Base-by-base conservation (phyloP, 1,140 invertebrate genomes). In the Caenorhabditis brenneri region DNA sequence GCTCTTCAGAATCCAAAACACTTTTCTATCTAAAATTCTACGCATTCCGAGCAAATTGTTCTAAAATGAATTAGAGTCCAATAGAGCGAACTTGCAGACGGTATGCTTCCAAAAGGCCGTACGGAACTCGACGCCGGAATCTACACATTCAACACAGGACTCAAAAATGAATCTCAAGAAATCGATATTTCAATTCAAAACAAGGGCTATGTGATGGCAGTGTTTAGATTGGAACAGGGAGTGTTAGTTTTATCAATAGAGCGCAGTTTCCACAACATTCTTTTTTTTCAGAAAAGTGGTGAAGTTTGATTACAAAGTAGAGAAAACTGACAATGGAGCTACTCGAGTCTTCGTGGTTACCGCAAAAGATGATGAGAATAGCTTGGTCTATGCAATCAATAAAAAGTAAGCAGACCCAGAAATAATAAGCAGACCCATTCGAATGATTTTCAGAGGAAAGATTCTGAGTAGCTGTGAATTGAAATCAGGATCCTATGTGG, bases 281-380 rank as follows among this genome's bases (percentile, higher is more conserved):
- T 27, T 2, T 24, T 10, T 19, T 74, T 74, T 46, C 36, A 74
- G 65, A 74, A 42, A 79, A 29, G 65, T 81, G 7, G 36, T 53
- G 22, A 42, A 83, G 5, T 89, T 89, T 81, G 81, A 89, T 15
- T 89, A 89, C 80, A 80, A 79, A 33, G 69, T 69, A 16, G 87
- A 90, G 84, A 89, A 89, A 79, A 84, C 88, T 15, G 88, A 90
- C 49, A 90, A 89, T 55, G 89, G 89, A 31, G 83, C 79, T 24
- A 91, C 88, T 16, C 42, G 83, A n/a, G 49, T 89, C 24, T 90
- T 90, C 65, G 79, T 89, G 12, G 60, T 89, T n/a, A 27, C 90
- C 9, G 65, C 81, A 19, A 36, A 60, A 2, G 78, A 51, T 22
- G 33, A 86, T 74, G 74, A 84, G 84, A 29, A 80, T 27, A 36